Evolutionary conservation across 2,888 invertebrate species (phyloP).

Genomic region (Zele albiditarsus): DNA sequence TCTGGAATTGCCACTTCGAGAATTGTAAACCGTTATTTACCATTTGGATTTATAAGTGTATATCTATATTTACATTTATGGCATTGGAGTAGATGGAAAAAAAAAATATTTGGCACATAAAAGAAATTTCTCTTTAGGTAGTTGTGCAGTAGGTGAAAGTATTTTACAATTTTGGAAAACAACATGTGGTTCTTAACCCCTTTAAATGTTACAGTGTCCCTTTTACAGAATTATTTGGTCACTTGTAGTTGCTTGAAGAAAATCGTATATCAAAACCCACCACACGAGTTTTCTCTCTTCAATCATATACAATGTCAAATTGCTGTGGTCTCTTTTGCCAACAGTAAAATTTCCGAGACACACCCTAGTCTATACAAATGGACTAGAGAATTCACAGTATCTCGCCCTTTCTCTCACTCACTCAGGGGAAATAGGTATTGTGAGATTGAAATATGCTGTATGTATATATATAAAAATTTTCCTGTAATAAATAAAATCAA

Average conservation of each 20-base stretch:
- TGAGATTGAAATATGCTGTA: background rate
- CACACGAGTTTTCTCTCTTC: constrained; percentile 42
- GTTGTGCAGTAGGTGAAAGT: too few relatives aligned
- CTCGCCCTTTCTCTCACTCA: background rate
- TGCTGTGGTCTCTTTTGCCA: constrained; percentile 35
- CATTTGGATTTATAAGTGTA: background rate
- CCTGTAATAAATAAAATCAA: constrained; percentile 1
- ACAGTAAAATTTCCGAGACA: constrained; percentile 39
- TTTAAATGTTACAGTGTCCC: too few relatives aligned
- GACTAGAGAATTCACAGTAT: background rate
- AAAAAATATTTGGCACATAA: too few relatives aligned
- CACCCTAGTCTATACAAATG: constrained; percentile 21
- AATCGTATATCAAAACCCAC: constrained; percentile 45
- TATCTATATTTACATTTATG: background rate
- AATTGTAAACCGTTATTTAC: constrained; percentile 4
- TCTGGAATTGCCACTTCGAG: background rate
- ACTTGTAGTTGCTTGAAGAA: background rate
- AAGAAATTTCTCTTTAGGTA: too few relatives aligned
- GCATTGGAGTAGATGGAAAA: background rate
- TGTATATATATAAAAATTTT: background rate
- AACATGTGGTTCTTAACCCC: too few relatives aligned
- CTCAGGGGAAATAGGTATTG: background rate
- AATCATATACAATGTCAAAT: constrained; percentile 21
- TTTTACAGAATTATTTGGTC: too few relatives aligned
- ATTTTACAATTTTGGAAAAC: too few relatives aligned